Conservation (phyloP, 2,888 invertebrate genomes). For the Drosophila maculinotata region DNA sequence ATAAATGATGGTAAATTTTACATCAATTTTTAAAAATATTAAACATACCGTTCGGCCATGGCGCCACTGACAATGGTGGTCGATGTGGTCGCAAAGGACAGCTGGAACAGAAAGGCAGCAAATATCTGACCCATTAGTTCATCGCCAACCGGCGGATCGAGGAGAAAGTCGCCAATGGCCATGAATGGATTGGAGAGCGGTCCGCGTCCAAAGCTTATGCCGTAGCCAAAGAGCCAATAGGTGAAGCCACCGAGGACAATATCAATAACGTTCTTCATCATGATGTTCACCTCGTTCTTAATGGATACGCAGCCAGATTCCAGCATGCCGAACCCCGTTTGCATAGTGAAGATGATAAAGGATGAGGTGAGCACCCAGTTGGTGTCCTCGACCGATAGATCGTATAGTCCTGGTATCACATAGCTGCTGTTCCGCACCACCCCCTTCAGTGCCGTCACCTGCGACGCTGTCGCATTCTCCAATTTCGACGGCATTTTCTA, state of each 20-base stretch:
- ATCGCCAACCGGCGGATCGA: slow-evolving; percentile 91
- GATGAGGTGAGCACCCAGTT: slow-evolving; percentile 95
- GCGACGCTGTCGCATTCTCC: slow-evolving; percentile 78
- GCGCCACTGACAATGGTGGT: slow-evolving; percentile 97
- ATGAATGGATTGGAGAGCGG: slow-evolving; percentile 91
- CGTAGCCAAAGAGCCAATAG: slow-evolving; percentile 98
- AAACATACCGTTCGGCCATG: slow-evolving; percentile 93
- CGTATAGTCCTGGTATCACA: slow-evolving; percentile 87
- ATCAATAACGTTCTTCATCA: slow-evolving; percentile 98
- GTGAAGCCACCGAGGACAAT: slow-evolving; percentile 95
- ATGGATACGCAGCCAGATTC: slow-evolving; percentile 97
- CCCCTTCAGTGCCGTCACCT: slow-evolving; percentile 81
- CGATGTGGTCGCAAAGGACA: slow-evolving; percentile 94
- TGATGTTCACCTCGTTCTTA: slow-evolving; percentile 98
- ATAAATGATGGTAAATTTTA: too few species aligned
- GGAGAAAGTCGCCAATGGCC: slow-evolving; percentile 92
- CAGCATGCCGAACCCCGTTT: slow-evolving; percentile 97
- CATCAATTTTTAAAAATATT: too few species aligned
- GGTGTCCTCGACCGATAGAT: slow-evolving; percentile 91
- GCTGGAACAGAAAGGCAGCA: slow-evolving; percentile 95
- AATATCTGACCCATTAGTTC: slow-evolving; percentile 93
- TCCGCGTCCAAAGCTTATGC: slow-evolving; percentile 93
- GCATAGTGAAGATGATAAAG: slow-evolving; percentile 97
- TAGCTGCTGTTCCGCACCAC: slow-evolving; percentile 83
- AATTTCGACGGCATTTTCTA: slow-evolving; percentile 74